These are phyloP conservation scores for Potorous gilbertii DNA, from an alignment of 2,797 vertebrate species.

Conservation along the genomic window DNA sequence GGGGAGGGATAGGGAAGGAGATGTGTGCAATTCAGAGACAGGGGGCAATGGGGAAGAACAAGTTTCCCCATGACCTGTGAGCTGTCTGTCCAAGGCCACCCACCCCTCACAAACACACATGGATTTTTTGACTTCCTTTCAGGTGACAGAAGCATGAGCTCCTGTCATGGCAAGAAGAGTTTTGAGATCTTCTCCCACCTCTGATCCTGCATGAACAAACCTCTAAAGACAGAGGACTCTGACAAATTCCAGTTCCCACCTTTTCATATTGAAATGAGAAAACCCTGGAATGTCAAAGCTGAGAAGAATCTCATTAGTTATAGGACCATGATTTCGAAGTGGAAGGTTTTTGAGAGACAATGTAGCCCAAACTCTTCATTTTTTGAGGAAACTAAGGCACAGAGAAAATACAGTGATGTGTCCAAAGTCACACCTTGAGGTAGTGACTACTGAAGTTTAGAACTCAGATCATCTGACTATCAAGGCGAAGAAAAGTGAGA, in stretches of 20 bases:
- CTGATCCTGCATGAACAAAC: constrained; percentile 89
- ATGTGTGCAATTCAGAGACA: background rate
- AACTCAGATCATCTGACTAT: background rate
- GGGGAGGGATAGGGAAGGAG: background rate
- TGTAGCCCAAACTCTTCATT: background rate
- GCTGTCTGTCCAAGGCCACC: background rate
- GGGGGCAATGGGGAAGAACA: background rate
- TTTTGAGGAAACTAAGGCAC: background rate
- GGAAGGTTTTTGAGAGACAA: background rate
- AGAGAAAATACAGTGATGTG: background rate
- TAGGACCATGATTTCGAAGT: background rate
- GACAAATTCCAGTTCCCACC: constrained; percentile 90
- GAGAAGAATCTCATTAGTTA: background rate
- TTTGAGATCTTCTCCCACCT: constrained; percentile 93
- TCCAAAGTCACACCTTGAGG: background rate
- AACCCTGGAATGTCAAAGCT: background rate
- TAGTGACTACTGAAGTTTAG: background rate
- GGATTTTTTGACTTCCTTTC: background rate
- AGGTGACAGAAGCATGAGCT: constrained; percentile 94
- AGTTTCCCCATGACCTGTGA: background rate
- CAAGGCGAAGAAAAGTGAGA: background rate
- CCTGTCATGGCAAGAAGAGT: constrained; percentile 90
- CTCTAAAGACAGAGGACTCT: constrained; percentile 87
- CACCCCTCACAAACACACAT: background rate
- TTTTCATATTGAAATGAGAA: constrained; percentile 71